Conservation (phyloP, 64 coral and sea anemone species). For the Montipora sp. region DNA sequence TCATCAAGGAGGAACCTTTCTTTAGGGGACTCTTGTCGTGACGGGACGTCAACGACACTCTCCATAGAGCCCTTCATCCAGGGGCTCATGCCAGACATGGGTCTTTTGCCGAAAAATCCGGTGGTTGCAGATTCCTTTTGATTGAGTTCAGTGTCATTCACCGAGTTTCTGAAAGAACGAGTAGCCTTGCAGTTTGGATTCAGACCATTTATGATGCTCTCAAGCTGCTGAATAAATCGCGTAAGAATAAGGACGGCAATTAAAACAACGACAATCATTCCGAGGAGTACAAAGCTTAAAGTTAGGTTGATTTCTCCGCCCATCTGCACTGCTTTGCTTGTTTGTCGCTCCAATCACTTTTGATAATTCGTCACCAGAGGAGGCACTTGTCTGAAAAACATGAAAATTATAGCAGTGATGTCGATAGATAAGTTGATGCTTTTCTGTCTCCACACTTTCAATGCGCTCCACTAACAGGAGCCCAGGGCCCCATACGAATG, state of each 20-base stretch:
- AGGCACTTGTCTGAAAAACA: not conserved
- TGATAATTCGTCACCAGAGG: not conserved
- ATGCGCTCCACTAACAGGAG: no score
- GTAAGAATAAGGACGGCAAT: not conserved
- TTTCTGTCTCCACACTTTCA: no score
- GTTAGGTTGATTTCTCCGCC: not conserved
- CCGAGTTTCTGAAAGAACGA: not conserved
- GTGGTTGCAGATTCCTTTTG: not conserved
- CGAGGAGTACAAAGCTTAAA: not conserved
- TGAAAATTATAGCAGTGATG: not conserved
- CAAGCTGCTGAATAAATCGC: not conserved
- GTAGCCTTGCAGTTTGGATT: no score
- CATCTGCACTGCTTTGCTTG: not conserved
- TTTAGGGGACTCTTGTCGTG: not conserved
- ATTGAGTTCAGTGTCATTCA: not conserved
- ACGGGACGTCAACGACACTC: not conserved
- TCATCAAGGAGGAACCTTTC: not conserved
- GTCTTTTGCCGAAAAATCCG: not conserved
- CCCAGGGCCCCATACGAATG: no score
- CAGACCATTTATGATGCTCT: not conserved
- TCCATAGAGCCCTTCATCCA: not conserved
- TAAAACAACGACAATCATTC: not conserved
- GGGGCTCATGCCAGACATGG: slow-evolving; percentile 10
- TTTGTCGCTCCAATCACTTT: not conserved
- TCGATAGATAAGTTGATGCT: no score